Evolutionary conservation across 2,797 vertebrate species (phyloP), one percentile per base, ranked within the genome.

Genomic region (Phataginus tricuspis): DNA sequence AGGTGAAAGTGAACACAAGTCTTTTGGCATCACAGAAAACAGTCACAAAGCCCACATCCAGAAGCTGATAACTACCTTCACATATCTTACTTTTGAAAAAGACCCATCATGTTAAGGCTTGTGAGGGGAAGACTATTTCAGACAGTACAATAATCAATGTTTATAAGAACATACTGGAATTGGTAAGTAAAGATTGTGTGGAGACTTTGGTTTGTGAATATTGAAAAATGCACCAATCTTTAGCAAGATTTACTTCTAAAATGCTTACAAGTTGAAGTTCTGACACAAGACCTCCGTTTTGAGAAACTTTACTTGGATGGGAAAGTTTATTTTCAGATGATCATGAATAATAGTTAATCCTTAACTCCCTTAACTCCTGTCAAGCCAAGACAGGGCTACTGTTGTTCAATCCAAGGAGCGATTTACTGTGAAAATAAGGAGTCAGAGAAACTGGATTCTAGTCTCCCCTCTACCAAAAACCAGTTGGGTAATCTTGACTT

Each of bases 221-320:
- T 1, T 34, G 14, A 39, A 77, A 77, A 83, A 92, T 34, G 18
- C 21, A 86, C 7, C 8, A 29, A 53, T 89, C 31, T 95, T 72
- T 57, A 75, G 11, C n/a, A 93, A 83, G 77, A 37, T 29, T 45
- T 80, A 66, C 23, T 85, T 71, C 25, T 39, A 64, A 90, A 34
- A 90, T 89, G 16, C n/a, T 72, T 83, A 49, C 23, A 89, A 71
- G 21, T n/a, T 49, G 12, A 37, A 91, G 29, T 74, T 82, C 53
- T 86, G 21, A 3, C 86, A 66, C 23, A 19, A 61, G 7, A 27
- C 8, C 25, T 95, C 45, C 57, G 37, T 31, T 94, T 25, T 77
- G 42, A 90, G 89, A 94, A 95, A 87, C 69, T 90, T 53, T 77
- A 93, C 74, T 80, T 80, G 59, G 11, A 51, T 55, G 39, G 42